Percentiles rank a stretch among this genome's conserved stretches.
Evolutionary conservation across 2,797 vertebrate species (phyloP).

Genomic region (Chrosomus eos): DNA sequence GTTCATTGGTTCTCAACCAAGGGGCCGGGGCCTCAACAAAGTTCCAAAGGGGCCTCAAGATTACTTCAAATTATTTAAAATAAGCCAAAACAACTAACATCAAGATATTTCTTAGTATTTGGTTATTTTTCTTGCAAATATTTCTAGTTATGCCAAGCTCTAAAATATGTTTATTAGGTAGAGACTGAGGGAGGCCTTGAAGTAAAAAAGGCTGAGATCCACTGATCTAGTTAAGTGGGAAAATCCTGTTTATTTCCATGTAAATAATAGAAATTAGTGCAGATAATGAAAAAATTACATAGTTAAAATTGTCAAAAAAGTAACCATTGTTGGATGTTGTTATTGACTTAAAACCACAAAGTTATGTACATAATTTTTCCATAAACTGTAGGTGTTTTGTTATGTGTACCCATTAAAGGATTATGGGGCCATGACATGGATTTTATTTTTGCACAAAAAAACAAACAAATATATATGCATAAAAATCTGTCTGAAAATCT

Average conservation of each 20-base stretch:
- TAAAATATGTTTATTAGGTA: neutral
- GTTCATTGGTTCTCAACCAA: neutral
- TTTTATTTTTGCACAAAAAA: too few relatives aligned
- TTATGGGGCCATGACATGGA: too few relatives aligned
- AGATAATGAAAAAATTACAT: neutral
- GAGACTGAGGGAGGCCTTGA: neutral
- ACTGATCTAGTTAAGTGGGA: neutral
- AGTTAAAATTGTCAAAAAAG: neutral
- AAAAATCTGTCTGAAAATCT: too few relatives aligned
- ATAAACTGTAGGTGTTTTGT: neutral
- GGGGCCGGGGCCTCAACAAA: neutral
- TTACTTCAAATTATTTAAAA: neutral
- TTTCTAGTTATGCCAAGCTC: neutral
- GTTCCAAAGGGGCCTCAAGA: neutral
- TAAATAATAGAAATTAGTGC: neutral
- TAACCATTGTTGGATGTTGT: too few relatives aligned
- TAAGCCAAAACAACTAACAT: neutral
- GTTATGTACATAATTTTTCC: neutral
- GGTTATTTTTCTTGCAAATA: neutral
- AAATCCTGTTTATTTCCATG: neutral
- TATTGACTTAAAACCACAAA: neutral
- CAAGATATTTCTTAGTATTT: neutral
- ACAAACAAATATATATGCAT: too few relatives aligned
- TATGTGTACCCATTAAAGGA: neutral
- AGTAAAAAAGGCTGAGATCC: neutral